Evolutionary conservation across 1,140 invertebrate genomes (phyloP).

Genomic region (Apis dorsata): DNA sequence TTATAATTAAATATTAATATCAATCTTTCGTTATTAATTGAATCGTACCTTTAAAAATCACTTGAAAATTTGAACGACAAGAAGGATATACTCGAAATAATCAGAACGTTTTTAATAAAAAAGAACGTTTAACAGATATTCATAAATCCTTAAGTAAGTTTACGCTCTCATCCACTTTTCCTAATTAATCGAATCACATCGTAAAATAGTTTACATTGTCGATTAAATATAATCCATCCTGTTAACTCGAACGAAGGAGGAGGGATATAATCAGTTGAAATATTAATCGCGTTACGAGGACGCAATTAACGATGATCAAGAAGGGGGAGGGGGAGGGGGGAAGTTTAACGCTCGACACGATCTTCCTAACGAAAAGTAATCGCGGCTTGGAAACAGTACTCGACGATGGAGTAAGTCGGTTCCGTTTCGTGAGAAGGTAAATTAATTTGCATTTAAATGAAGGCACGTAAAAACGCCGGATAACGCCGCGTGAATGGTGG

Average conservation of each 20-base stretch:
- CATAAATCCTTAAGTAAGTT: not conserved
- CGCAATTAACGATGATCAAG: constrained; percentile 3
- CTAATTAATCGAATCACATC: not conserved
- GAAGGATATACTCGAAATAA: not conserved
- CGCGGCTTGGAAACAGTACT: constrained; percentile 22
- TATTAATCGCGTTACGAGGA: constrained; percentile 11
- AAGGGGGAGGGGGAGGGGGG: no score
- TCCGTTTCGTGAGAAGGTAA: constrained; percentile 54
- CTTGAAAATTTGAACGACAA: not conserved
- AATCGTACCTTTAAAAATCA: no score
- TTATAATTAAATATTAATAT: no score
- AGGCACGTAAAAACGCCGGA: constrained; percentile 37
- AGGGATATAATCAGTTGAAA: not conserved
- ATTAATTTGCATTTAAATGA: constrained; percentile 67
- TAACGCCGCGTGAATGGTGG: constrained; percentile 38
- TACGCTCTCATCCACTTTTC: no score
- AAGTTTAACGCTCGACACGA: not conserved
- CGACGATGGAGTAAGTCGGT: constrained; percentile 25
- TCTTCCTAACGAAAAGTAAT: constrained; percentile 55
- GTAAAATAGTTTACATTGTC: not conserved
- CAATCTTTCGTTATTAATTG: not conserved
- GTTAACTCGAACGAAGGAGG: not conserved
- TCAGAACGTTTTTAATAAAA: not conserved
- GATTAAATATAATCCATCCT: constrained; percentile 12
- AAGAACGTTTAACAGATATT: no score